Conservation (phyloP, 2,113 vertebrate genomes). For the Picathartes gymnocephalus region DNA sequence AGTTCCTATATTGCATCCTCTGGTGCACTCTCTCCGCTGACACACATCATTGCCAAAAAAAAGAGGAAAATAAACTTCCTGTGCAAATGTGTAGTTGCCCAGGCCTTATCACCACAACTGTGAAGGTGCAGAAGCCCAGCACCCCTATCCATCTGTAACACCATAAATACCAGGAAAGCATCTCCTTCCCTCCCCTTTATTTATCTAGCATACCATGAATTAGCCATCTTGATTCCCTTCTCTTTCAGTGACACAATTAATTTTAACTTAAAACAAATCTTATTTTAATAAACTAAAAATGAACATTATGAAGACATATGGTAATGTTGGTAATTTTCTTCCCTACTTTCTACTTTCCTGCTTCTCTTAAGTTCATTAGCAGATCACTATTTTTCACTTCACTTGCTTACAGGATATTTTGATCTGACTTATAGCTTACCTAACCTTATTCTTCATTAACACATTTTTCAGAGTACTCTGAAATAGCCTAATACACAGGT, state of each 20-base stretch:
- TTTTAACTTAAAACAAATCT: not conserved
- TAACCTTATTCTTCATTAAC: not conserved
- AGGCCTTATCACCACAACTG: not conserved
- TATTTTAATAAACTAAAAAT: not conserved
- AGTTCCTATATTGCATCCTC: not conserved
- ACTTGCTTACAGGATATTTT: not conserved
- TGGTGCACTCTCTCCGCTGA: accelerated
- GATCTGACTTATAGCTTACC: not conserved
- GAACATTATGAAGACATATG: not conserved
- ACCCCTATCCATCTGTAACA: not conserved
- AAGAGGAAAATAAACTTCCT: not conserved
- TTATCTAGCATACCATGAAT: not conserved
- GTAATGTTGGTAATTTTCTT: not conserved
- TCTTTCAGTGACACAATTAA: not conserved
- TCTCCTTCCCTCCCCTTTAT: not conserved
- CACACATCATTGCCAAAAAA: not conserved
- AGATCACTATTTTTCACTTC: not conserved
- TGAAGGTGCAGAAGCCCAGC: not conserved
- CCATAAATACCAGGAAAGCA: not conserved
- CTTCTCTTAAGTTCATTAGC: not conserved
- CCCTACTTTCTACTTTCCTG: not conserved
- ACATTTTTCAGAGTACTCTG: not conserved
- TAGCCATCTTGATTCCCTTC: not conserved
- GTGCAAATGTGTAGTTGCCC: not conserved
- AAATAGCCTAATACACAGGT: not conserved